Percentiles rank a stretch among this genome's conserved stretches.
These are phyloP conservation scores for Mesaphorura yosii DNA, from an alignment of 1,140 invertebrate genomes.

Conservation along the genomic window DNA sequence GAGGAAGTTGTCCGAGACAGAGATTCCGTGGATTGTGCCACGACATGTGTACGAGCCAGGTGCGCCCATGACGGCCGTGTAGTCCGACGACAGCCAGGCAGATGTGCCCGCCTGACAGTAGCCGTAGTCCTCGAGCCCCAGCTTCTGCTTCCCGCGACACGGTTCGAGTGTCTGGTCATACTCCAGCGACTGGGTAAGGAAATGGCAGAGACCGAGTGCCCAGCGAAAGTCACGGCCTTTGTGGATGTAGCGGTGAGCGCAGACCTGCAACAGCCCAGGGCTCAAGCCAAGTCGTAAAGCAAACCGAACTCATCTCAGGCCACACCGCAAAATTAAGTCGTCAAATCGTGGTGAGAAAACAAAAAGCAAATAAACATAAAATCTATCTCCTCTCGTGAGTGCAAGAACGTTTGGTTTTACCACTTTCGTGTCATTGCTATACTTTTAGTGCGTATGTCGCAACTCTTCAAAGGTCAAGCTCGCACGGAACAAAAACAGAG, in stretches of 20 bases:
- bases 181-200: conserved; percentile 60
- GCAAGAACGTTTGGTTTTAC: too few relatives aligned
- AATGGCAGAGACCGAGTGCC: conserved; percentile 80
- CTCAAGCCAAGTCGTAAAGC: conserved; percentile 7
- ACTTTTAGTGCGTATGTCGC: too few relatives aligned
- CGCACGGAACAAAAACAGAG: too few relatives aligned
- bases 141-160: conserved; percentile 54
- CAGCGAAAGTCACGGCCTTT: conserved; percentile 61
- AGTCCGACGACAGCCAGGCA: conserved; percentile 61
- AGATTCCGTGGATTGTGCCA: conserved; percentile 70
- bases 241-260: conserved; percentile 74
- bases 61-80: conserved; percentile 67
- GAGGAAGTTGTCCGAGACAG: conserved; percentile 60
- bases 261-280: conserved; percentile 50
- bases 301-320: background rate
- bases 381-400: too few relatives aligned
- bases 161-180: conserved; percentile 61
- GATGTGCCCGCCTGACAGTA: conserved; percentile 88
- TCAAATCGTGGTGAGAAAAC: too few relatives aligned
- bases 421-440: too few relatives aligned
- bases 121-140: conserved; percentile 72
- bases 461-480: too few relatives aligned
- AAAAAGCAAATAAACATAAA: too few relatives aligned
- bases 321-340: too few relatives aligned
- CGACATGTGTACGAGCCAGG: conserved; percentile 61